Evolutionary conservation across 2,113 vertebrate genomes (phyloP), one percentile per base, ranked within the genome.

Genomic region (Caloenas nicobarica): DNA sequence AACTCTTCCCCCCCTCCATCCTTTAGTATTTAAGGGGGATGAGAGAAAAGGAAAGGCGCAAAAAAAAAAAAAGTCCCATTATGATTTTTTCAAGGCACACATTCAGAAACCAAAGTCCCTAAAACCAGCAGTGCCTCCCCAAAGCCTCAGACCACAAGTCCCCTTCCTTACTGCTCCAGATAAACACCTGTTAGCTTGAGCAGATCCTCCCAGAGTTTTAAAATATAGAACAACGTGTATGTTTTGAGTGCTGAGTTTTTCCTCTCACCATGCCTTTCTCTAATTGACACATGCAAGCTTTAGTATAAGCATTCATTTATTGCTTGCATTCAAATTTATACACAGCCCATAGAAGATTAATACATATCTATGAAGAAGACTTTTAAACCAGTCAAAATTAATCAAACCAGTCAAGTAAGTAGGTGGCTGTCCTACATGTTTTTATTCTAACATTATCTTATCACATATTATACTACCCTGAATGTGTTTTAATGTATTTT

Each of bases 381-480:
- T 96, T 96, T 93, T 94, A 65, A 86, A 96, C 96, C 94, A 97
- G 92, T 96, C 92, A 96, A 97, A 98, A 97, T 97, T 97, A 97
- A 97, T 95, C 93, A 97, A 97, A 84, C 16, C 91, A 90, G 91
- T 95, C 24, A 58, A 96, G 93, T 94, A 96, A 88, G 90, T 81
- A 95, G 96, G 96, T 97, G 94, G 97, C 89, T 83, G 92, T 89
- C 96, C 93, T 89, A 92, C 78, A 46, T 90, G 92, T 71, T 97
- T 96, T 97, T 91, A 86, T 91, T 83, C 91, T 91, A 51, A 96
- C 93, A 68, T 96, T 96, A 96, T 84, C 96, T 93, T 96, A 91
- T 90, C 94, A 86, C 68, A 70, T 0, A 0, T 80, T 93, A 91
- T 88, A 93, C 73, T 95, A 92, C 62, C 89, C 93, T 91, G 79